Evolutionary conservation across 2,797 vertebrate genomes (phyloP).

Genomic region (Odontamblyopus lacepedii): DNA sequence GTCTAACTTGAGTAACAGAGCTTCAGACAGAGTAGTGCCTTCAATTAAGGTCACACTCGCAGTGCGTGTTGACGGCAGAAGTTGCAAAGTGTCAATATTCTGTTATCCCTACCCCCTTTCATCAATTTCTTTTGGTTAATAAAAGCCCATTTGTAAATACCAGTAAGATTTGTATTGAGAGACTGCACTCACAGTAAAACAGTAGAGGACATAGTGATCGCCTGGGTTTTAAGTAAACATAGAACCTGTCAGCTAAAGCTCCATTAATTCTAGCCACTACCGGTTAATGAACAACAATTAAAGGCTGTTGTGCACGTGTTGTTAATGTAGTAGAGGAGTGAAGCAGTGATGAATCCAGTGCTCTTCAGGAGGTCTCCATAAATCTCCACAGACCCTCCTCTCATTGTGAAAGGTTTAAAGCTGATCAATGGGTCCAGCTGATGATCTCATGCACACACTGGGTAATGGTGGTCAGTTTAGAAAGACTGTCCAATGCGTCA

Average conservation of each 20-base stretch:
- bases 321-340: conserved; percentile 20
- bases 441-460: conserved; percentile 66
- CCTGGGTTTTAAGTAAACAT: conserved; percentile 8
- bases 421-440: conserved; percentile 66
- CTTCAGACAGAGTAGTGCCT: no score
- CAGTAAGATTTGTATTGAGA: no score
- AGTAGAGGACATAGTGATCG: background rate
- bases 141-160: no score
- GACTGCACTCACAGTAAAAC: background rate
- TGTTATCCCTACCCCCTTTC: background rate
- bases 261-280: conserved; percentile 20
- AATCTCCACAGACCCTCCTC: conserved; percentile 52
- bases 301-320: conserved; percentile 23
- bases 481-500: conserved; percentile 24
- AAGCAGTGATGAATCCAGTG: conserved; percentile 65
- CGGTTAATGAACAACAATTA: conserved; percentile 64
- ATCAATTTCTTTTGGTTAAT: no score
- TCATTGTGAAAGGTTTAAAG: conserved; percentile 69
- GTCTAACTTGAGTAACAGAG: no score
- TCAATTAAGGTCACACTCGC: no score
- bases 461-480: conserved; percentile 34
- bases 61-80: no score
- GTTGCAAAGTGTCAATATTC: no score
- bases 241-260: conserved; percentile 18
- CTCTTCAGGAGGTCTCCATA: conserved; percentile 63